Evolutionary conservation across 2,888 invertebrate species (phyloP).

Genomic region (Catocala fraxini): DNA sequence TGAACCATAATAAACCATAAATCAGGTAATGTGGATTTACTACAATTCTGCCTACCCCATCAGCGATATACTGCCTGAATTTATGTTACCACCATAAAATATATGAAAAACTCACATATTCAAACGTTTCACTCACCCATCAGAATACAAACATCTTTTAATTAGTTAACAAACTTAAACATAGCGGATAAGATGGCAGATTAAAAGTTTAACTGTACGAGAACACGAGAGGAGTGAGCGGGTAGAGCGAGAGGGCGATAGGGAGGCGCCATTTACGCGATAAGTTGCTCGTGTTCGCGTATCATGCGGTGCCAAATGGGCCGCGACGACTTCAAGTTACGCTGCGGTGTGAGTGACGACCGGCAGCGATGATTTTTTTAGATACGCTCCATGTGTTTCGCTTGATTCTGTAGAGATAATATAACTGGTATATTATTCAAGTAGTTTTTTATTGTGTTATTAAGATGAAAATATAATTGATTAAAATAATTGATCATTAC

Average conservation of each 20-base stretch:
- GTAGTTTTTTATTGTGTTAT: background rate
- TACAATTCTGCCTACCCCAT: no score
- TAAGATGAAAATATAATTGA: no score
- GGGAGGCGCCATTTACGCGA: constrained; percentile 34
- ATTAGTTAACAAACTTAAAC: constrained; percentile 44
- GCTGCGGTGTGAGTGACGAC: constrained; percentile 43
- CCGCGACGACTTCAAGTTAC: constrained; percentile 31
- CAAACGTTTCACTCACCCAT: constrained; percentile 30
- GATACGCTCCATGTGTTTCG: background rate
- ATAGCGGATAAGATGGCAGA: constrained; percentile 23
- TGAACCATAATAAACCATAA: no score
- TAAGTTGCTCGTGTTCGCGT: constrained; percentile 46
- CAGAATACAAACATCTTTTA: constrained; percentile 43
- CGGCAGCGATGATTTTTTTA: constrained; percentile 26
- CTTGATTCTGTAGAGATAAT: constrained; percentile 10
- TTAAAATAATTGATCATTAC: no score
- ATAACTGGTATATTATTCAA: constrained; percentile 1
- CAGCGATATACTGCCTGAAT: background rate
- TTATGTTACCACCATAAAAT: constrained; percentile 1
- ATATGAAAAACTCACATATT: constrained; percentile 9
- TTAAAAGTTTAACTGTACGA: constrained; percentile 42
- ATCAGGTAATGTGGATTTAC: no score
- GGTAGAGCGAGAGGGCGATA: constrained; percentile 9
- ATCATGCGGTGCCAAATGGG: constrained; percentile 53
- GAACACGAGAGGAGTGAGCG: constrained; percentile 21